Conservation (phyloP, 2,113 vertebrate species). For the Struthio camelus region DNA sequence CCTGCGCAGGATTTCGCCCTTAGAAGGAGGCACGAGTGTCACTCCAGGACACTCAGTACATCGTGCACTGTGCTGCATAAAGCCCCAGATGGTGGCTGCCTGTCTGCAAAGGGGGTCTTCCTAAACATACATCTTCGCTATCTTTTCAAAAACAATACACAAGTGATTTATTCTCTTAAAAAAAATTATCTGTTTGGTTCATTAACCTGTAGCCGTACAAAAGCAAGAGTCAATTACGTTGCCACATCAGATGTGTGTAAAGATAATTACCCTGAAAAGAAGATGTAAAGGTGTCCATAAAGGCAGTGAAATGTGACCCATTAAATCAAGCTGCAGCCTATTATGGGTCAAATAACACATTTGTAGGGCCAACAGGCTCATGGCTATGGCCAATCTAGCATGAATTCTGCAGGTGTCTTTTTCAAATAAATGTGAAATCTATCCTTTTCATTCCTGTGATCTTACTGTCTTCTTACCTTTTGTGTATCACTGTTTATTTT, state of each 20-base stretch:
- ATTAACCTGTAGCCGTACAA: conserved; percentile 76
- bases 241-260: conserved; percentile 75
- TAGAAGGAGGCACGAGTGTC: background rate
- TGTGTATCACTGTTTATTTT: background rate
- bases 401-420: conserved; percentile 78
- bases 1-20: background rate
- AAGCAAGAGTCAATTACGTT: conserved; percentile 77
- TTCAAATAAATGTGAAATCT: conserved; percentile 60
- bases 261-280: conserved; percentile 81
- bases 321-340: conserved; percentile 80
- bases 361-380: conserved; percentile 72
- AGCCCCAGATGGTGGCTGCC: conserved; percentile 57
- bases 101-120: conserved; percentile 46
- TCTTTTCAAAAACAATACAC: conserved; percentile 70
- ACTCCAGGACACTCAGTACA: background rate
- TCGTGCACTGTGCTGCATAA: background rate
- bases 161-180: conserved; percentile 65
- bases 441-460: conserved; percentile 21
- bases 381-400: conserved; percentile 71
- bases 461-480: background rate
- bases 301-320: conserved; percentile 80
- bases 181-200: conserved; percentile 73
- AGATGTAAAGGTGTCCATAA: conserved; percentile 78
- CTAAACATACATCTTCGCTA: conserved; percentile 46
- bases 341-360: conserved; percentile 80